Conservation (phyloP, 2,888 invertebrate species). For the Nemoura dubitans region DNA sequence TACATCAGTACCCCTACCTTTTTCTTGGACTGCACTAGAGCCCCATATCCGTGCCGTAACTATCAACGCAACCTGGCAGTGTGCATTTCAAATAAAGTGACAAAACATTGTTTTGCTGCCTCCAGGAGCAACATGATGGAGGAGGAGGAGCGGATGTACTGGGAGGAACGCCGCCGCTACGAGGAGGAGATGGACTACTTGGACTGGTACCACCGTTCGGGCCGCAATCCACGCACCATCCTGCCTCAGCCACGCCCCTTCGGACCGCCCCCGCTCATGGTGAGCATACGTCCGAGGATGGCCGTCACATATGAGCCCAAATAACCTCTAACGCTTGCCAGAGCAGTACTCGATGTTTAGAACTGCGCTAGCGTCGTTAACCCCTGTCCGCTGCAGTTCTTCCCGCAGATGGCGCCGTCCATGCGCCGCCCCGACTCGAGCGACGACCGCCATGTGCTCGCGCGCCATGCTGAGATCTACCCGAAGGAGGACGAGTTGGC, state of each 20-base stretch:
- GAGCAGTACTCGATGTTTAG: no score
- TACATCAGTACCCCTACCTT: no score
- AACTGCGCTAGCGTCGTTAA: no score
- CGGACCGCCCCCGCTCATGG: constrained; percentile 59
- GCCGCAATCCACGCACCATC: constrained; percentile 65
- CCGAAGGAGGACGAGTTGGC: constrained; percentile 90
- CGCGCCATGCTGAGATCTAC: constrained; percentile 93
- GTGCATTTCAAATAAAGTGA: no score
- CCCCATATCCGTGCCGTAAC: no score
- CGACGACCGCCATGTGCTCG: constrained; percentile 94
- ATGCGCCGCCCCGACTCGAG: constrained; percentile 88
- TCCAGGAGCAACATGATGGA: constrained; percentile 64
- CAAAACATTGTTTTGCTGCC: constrained; percentile 47
- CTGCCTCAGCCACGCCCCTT: constrained; percentile 59
- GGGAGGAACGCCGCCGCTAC: constrained; percentile 84
- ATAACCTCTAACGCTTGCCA: no score
- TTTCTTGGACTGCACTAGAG: no score
- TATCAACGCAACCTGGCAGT: no score
- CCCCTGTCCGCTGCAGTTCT: constrained; percentile 49
- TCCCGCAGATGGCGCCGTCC: constrained; percentile 61
- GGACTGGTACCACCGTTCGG: constrained; percentile 75
- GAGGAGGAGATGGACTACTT: constrained; percentile 78
- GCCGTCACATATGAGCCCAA: no score
- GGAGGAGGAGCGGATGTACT: constrained; percentile 85
- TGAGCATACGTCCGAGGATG: no score